phyloP scores from a whole-genome alignment of 2,888 invertebrate species.

The Cepaea hortensis region DNA sequence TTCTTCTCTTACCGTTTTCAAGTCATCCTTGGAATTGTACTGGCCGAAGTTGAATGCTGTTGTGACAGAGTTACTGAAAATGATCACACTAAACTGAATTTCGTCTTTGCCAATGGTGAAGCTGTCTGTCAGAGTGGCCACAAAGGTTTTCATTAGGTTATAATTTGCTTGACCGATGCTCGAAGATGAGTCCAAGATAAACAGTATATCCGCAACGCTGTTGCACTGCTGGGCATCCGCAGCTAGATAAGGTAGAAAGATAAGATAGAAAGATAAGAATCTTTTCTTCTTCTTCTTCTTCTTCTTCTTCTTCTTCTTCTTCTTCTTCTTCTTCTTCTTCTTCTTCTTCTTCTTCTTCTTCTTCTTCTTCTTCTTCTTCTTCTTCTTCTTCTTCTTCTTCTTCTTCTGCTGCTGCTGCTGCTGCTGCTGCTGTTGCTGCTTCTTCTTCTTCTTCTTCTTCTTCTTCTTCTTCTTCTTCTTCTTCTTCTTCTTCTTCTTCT shows the following conservation, averaged over 20 bases:
- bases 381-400: background rate
- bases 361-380: background rate
- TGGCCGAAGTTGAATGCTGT: background rate
- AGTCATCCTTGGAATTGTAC: background rate
- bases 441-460: constrained; percentile 7
- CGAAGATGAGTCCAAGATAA: too few species aligned
- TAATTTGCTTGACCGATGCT: too few species aligned
- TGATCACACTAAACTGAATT: background rate
- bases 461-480: background rate
- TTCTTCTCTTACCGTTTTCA: background rate
- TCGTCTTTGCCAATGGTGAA: background rate
- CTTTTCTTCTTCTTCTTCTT: constrained; percentile 7
- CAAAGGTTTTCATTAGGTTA: too few species aligned
- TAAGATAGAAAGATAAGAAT: background rate
- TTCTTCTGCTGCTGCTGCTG: background rate
- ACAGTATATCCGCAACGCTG: too few species aligned
- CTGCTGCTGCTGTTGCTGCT: background rate
- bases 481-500: constrained; percentile 1
- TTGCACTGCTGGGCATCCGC: too few species aligned
- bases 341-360: constrained; percentile 7
- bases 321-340: constrained; percentile 7
- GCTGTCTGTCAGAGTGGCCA: too few species aligned
- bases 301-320: constrained; percentile 7
- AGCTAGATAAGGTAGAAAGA: too few species aligned
- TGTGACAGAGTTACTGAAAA: background rate